Base-by-base conservation (phyloP, 2,113 vertebrate species). In the Phalacrocorax pelagicus region DNA sequence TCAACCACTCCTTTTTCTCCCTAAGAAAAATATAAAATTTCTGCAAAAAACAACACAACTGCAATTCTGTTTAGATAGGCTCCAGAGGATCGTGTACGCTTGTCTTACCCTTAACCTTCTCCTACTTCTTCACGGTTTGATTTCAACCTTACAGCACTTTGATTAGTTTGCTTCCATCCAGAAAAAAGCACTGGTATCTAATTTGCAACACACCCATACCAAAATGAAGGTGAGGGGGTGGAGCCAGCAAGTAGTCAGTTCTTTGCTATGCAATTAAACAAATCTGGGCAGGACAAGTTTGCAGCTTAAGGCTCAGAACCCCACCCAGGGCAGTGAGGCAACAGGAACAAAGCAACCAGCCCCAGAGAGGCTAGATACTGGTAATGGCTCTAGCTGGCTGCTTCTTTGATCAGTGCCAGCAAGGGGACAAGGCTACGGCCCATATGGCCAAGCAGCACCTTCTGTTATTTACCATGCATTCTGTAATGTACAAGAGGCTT, bases 261-360 rank as follows among this genome's bases (percentile, higher is more conserved):
- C 96, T 94, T 58, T 94, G 94, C 94, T 94, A 96, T 94, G 94
- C 73, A 91, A 86, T 94, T 94, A 92, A 97, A 97, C 96, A 97
- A 96, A 96, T 94, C 96, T 90, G 93, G 96, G 95, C 96, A 97
- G 95, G 95, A 94, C 92, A 59, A 84, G 79, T 78, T 94, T 89
- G 69, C 89, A 91, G 67, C 65, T 86, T 59, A 84, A 85, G 94
- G 89, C 95, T 94, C 81, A 77, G 84, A 46, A 92, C 97, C 92
- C 89, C 95, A 97, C 97, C 96, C 95, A 90, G 89, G 59, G 59
- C 92, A 90, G 72, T 88, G 86, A 97, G 91, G 95, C 95, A 96
- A 88, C 51, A 90, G 70, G 78, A 94, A 72, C 65, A 71, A 81
- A 96, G 81, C 84, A 72, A 20, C n/a, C 59, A 77, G 83, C 73